Percentiles rank a stretch among this genome's conserved stretches.
These are phyloP conservation scores for Drosophila flavopinicola DNA, from an alignment of 2,888 invertebrate species.

Conservation along the genomic window DNA sequence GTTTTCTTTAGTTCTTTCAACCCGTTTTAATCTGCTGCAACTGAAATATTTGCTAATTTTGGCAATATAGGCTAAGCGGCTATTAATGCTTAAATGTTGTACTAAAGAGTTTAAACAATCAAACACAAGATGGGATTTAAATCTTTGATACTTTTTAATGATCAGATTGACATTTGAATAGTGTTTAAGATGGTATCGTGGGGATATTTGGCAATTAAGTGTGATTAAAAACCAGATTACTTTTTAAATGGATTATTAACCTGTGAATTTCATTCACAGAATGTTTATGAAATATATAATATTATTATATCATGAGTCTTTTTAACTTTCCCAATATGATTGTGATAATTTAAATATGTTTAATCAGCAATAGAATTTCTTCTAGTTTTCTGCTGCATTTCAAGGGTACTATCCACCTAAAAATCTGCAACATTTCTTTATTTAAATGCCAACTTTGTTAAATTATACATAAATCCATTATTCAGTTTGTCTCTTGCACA, in stretches of 20 bases:
- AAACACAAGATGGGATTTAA: slow-evolving; percentile 3
- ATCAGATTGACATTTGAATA: slow-evolving; percentile 35
- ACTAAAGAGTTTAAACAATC: background rate
- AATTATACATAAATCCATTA: slow-evolving; percentile 16
- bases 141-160: slow-evolving; percentile 3
- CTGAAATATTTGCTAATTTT: slow-evolving; percentile 13
- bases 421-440: background rate
- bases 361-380: too few species aligned
- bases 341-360: too few species aligned
- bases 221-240: too few species aligned
- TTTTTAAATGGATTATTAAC: too few species aligned
- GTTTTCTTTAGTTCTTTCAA: slow-evolving; percentile 12
- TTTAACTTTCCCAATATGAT: too few species aligned
- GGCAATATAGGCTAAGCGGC: slow-evolving; percentile 14
- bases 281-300: too few species aligned
- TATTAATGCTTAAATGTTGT: background rate
- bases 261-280: too few species aligned
- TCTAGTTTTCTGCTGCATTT: too few species aligned
- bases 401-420: too few species aligned
- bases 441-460: slow-evolving; percentile 1
- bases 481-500: background rate
- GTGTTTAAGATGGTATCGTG: background rate
- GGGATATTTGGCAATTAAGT: background rate
- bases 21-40: slow-evolving; percentile 5
- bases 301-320: too few species aligned